A percentile compares a stretch with the other conserved stretches of the same genome.
phyloP scores from a whole-genome alignment of 2,888 invertebrate species.

The Nephrocerus scutellatus region DNA sequence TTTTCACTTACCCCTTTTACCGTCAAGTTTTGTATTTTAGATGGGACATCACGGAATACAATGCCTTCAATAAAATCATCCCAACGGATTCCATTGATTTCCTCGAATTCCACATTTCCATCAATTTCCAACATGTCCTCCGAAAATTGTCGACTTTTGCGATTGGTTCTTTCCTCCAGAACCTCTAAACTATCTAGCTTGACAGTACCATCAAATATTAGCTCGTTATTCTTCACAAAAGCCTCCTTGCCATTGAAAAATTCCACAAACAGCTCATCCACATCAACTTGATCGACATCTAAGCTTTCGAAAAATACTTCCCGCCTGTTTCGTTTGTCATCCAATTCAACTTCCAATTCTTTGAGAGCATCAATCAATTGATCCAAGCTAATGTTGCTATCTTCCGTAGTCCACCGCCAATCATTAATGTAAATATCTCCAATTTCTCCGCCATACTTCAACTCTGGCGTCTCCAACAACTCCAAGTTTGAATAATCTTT shows the following conservation, averaged over 20 bases:
- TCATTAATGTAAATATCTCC: conserved; percentile 34
- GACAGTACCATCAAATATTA: conserved; percentile 33
- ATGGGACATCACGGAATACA: conserved; percentile 46
- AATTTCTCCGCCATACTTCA: conserved; percentile 30
- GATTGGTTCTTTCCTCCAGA: conserved; percentile 12
- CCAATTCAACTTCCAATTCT: conserved; percentile 25
- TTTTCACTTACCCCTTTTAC: conserved; percentile 52
- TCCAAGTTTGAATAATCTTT: conserved; percentile 20
- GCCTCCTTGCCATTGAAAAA: conserved; percentile 36
- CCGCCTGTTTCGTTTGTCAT: conserved; percentile 18
- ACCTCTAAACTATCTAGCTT: conserved; percentile 29
- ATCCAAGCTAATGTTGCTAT: conserved; percentile 30
- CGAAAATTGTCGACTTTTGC: no score
- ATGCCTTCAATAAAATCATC: conserved; percentile 44
- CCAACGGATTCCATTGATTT: conserved; percentile 51
- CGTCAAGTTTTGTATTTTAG: conserved; percentile 42
- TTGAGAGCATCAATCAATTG: conserved; percentile 30
- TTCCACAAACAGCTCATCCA: conserved; percentile 34
- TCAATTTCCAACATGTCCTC: conserved; percentile 26
- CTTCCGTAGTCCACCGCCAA: conserved; percentile 32
- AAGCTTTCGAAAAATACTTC: conserved; percentile 28
- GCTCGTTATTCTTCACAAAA: conserved; percentile 31
- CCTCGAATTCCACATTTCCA: conserved; percentile 35
- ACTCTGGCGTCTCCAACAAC: conserved; percentile 25
- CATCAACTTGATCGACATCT: conserved; percentile 31